Evolutionary conservation across 1,140 invertebrate genomes (phyloP).

Genomic region (Akabosia matsudoensis): DNA sequence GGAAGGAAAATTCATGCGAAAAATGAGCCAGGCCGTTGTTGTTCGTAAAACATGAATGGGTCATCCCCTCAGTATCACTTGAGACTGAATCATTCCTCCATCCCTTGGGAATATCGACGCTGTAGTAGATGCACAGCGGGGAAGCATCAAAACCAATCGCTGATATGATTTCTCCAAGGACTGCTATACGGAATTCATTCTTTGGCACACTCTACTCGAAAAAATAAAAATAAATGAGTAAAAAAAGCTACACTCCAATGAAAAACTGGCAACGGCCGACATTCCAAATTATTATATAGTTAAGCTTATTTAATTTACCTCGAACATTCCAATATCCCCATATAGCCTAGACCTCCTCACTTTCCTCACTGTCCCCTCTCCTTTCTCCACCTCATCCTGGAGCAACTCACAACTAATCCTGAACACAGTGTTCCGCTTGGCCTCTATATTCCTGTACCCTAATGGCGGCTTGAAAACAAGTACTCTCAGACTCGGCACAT

Average conservation of each 20-base stretch:
- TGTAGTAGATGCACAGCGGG: constrained; percentile 40
- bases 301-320: not conserved
- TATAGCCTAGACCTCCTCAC: not conserved
- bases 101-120: constrained; percentile 36
- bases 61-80: constrained; percentile 35
- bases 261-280: too few relatives aligned
- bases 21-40: constrained; percentile 31
- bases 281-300: not conserved
- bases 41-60: constrained; percentile 32
- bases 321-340: constrained; percentile 33
- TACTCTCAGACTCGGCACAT: not conserved
- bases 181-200: constrained; percentile 28
- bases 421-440: constrained; percentile 22
- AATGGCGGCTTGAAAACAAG: constrained; percentile 11
- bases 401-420: constrained; percentile 24
- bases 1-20: constrained; percentile 37
- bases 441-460: constrained; percentile 21
- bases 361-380: not conserved
- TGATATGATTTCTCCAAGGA: constrained; percentile 41
- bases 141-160: constrained; percentile 32
- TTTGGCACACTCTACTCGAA: constrained; percentile 26
- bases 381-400: not conserved
- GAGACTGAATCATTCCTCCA: constrained; percentile 34
- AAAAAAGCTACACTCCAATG: not conserved
- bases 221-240: not conserved